Evolutionary conservation across 2,888 invertebrate species (phyloP).

Genomic region (Crossocerus cetratus): DNA sequence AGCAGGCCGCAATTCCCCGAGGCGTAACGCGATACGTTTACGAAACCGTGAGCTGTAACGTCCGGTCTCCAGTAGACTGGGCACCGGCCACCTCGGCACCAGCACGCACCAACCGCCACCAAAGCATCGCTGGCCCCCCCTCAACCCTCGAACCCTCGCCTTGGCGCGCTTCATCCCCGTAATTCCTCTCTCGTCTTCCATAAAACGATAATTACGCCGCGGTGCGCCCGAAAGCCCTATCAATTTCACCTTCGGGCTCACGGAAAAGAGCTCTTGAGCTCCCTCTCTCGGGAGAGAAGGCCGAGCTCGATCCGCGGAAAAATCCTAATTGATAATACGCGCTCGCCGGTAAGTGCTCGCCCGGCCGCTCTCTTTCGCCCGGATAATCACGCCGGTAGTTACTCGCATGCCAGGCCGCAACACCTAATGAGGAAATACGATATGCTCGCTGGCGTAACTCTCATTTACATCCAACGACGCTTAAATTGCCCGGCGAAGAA

Average conservation of each 20-base stretch:
- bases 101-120: too few relatives aligned
- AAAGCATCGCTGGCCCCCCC: too few relatives aligned
- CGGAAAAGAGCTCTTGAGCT: conserved; percentile 28
- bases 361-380: not conserved
- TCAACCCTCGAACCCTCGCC: too few relatives aligned
- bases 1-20: conserved; percentile 46
- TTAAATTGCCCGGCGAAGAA: too few relatives aligned
- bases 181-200: conserved; percentile 42
- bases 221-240: conserved; percentile 42
- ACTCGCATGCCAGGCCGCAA: not conserved
- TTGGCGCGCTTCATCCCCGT: not conserved
- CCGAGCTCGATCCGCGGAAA: conserved; percentile 7
- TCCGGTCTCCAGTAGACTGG: conserved; percentile 36
- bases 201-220: conserved; percentile 49
- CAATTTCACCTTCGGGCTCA: conserved; percentile 49
- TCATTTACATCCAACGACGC: too few relatives aligned
- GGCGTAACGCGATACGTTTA: conserved; percentile 67
- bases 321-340: conserved; percentile 15
- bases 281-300: too few relatives aligned
- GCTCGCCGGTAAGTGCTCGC: not conserved
- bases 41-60: conserved; percentile 58
- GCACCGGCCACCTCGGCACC: not conserved
- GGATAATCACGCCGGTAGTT: not conserved
- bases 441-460: too few relatives aligned
- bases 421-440: conserved; percentile 2